These are phyloP conservation scores for Amphiprion ocellaris DNA, from an alignment of 2,113 vertebrate species.

Conservation along the genomic window DNA sequence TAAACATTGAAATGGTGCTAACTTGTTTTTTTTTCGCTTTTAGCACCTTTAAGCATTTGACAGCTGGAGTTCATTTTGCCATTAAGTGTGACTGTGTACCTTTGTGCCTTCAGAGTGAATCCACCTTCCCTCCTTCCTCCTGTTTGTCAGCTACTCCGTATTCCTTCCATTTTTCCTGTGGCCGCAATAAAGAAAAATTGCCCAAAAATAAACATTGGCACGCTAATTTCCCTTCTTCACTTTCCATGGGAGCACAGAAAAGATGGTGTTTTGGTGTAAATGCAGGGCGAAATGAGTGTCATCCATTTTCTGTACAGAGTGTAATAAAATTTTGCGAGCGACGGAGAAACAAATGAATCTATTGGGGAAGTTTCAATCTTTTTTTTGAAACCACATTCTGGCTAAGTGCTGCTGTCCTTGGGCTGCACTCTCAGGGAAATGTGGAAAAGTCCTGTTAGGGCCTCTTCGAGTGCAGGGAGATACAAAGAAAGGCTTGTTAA, in stretches of 20 bases:
- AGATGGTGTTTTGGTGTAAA: conserved; percentile 2
- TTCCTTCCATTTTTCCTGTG: conserved; percentile 7
- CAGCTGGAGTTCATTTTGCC: not conserved
- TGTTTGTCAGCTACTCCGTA: not conserved
- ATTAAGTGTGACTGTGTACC: not conserved
- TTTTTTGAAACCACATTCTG: not conserved
- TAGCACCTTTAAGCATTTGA: not conserved
- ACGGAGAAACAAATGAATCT: not conserved
- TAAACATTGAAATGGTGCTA: no score
- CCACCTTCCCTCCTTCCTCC: not conserved
- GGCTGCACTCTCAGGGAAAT: conserved; percentile 6
- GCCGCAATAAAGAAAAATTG: conserved; percentile 1
- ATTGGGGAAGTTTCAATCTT: not conserved
- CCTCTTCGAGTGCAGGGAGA: not conserved
- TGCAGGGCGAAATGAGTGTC: not conserved
- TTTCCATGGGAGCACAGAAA: not conserved
- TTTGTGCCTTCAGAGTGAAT: not conserved
- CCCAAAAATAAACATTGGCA: conserved; percentile 1
- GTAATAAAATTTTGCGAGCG: not conserved
- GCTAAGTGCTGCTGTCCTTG: not conserved
- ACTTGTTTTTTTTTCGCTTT: not conserved
- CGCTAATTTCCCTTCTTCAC: not conserved
- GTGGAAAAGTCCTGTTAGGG: conserved; percentile 20
- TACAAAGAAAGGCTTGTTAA: conserved; percentile 25
- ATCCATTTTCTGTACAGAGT: conserved; percentile 11